Evolutionary conservation across 2,797 vertebrate genomes (phyloP).

Genomic region (Stomatorhinus walkeri): DNA sequence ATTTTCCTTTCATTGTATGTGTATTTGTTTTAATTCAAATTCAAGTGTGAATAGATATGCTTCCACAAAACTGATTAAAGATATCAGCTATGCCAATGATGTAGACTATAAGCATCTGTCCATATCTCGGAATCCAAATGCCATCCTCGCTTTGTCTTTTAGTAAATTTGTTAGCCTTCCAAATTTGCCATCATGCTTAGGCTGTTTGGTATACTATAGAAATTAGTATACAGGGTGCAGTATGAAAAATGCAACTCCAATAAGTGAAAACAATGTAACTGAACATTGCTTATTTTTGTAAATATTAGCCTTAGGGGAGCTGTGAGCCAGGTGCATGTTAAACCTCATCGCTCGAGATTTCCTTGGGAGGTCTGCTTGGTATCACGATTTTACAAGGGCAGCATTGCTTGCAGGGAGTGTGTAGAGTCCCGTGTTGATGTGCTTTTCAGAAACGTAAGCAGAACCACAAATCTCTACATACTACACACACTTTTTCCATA

Average conservation of each 20-base stretch:
- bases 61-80: neutral
- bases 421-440: slow-evolving; percentile 14
- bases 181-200: neutral
- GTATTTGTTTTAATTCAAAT: neutral
- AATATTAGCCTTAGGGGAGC: slow-evolving; percentile 7
- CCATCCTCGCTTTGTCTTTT: neutral
- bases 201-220: neutral
- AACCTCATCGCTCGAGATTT: neutral
- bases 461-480: neutral
- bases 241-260: neutral
- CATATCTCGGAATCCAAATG: neutral
- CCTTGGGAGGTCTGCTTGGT: slow-evolving; percentile 8
- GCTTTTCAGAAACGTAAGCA: slow-evolving; percentile 23
- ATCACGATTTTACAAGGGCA: slow-evolving; percentile 21
- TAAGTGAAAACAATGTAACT: neutral
- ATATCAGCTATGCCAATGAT: neutral
- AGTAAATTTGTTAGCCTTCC: neutral
- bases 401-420: slow-evolving; percentile 22
- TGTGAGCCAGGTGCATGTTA: neutral
- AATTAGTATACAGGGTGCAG: neutral
- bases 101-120: neutral
- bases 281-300: neutral
- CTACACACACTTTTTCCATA: neutral
- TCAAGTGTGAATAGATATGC: neutral
- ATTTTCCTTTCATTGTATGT: neutral